Evolutionary conservation across 2,888 invertebrate genomes (phyloP), one percentile per base, ranked within the genome.

Genomic region (Boloria selene): DNA sequence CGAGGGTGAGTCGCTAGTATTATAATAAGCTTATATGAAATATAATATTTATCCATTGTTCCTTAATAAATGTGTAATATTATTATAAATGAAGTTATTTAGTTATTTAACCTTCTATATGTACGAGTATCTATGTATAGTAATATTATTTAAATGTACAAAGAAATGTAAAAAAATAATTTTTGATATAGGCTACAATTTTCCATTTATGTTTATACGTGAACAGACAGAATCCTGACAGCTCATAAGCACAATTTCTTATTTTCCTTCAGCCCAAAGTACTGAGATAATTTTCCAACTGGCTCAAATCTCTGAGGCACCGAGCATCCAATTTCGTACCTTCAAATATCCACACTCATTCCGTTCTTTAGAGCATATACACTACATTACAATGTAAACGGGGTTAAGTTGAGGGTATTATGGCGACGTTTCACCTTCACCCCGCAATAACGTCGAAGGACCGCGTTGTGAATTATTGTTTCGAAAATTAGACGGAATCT

Each of bases 381-480:
- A 72, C 50, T 67, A 69, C 56, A 64, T 65, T 63, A 63, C 69
- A 69, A 52, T 65, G 63, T 67, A 55, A 47, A 62, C 42, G 64
- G 44, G 67, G 51, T 67, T 62, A 64, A 61, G 67, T 66, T 62
- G 53, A 65, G 61, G 66, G 59, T 68, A 62, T 53, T 59, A 58
- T 61, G 26, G 61, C 70, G 74, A 73, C 74, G 72, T 73, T 74
- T 73, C 72, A 74, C 75, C 75, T 74, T 61, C 56, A 67, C 69
- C 65, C 71, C 53, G 67, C 44, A 70, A 71, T 71, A 71, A 71
- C 64, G 62, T 67, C 54, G 60, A 60, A 67, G 67, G 63, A 61
- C 45, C 53, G 49, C 22, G 38, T 71, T 67, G 70, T 78, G 79
- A 79, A 74, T 80, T 79, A 80, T 79, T 77, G 77, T 77, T 76